phyloP scores from a whole-genome alignment of 2,797 vertebrate genomes.

The Gymnopithys bicolor region DNA sequence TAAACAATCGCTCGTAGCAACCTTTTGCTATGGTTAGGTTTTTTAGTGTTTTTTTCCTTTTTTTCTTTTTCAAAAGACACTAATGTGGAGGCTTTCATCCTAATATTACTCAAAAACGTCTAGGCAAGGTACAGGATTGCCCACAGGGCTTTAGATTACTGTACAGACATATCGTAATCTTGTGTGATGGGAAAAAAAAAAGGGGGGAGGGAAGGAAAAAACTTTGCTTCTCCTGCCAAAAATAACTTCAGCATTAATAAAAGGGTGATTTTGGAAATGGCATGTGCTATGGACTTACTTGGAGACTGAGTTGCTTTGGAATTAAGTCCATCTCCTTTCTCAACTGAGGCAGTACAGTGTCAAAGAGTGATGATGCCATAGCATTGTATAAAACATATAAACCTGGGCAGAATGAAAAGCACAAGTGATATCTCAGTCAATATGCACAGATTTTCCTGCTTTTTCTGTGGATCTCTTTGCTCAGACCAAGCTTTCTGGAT shows the following conservation, averaged over 20 bases:
- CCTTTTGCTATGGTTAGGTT: too few relatives aligned
- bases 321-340: background rate
- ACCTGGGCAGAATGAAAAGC: background rate
- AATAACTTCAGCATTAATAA: slow-evolving; percentile 33
- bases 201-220: background rate
- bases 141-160: slow-evolving; percentile 9
- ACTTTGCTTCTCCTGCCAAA: slow-evolving; percentile 28
- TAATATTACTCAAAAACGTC: background rate
- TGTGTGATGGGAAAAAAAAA: background rate
- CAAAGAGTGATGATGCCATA: background rate
- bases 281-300: background rate
- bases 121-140: background rate
- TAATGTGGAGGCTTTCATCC: background rate
- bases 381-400: background rate
- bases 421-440: background rate
- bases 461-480: background rate
- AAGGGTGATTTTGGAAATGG: slow-evolving; percentile 25
- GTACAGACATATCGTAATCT: slow-evolving; percentile 22
- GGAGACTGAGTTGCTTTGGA: background rate
- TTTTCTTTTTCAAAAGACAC: too few relatives aligned
- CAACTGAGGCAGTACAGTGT: too few relatives aligned
- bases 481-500: background rate
- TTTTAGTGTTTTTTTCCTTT: too few relatives aligned
- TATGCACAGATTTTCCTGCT: background rate
- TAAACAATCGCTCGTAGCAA: too few relatives aligned